Conservation (phyloP, 2,113 vertebrate species). For the Malaclemys terrapin region DNA sequence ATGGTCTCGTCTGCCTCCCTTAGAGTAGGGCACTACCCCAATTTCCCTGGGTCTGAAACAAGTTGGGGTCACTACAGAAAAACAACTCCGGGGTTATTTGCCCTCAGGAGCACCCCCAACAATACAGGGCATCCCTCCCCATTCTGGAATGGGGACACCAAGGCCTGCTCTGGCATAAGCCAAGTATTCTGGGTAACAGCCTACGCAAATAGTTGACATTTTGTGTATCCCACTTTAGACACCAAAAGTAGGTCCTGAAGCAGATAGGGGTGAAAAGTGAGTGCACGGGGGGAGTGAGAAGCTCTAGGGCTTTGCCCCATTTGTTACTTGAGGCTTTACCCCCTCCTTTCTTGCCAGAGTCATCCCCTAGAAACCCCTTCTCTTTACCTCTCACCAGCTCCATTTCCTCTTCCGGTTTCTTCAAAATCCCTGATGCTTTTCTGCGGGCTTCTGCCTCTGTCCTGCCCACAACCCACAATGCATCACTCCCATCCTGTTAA, state of each 20-base stretch:
- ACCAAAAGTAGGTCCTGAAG: neutral
- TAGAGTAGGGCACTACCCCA: neutral
- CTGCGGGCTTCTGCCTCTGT: conserved; percentile 84
- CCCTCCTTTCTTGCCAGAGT: too few relatives aligned
- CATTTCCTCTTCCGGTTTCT: conserved; percentile 74
- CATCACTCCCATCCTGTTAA: conserved; percentile 60
- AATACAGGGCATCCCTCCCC: too few relatives aligned
- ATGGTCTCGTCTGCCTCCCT: neutral
- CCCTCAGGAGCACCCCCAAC: neutral
- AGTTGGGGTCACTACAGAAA: neutral
- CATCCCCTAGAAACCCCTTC: neutral
- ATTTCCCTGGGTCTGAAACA: neutral
- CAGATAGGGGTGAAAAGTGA: neutral
- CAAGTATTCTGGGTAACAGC: neutral
- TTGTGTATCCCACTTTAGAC: neutral
- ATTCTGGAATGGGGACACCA: neutral
- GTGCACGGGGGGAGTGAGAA: neutral
- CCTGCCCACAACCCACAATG: conserved; percentile 85
- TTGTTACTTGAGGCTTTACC: conserved; percentile 73
- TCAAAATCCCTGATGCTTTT: conserved; percentile 79
- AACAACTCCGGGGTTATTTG: neutral
- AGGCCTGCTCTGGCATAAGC: neutral
- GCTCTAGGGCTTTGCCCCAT: conserved; percentile 66
- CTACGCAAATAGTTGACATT: neutral
- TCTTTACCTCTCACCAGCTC: conserved; percentile 82